Percentiles rank a stretch among this genome's conserved stretches.
Evolutionary conservation across 2,113 vertebrate species (phyloP).

Genomic region (Nothoprocta perdicaria): DNA sequence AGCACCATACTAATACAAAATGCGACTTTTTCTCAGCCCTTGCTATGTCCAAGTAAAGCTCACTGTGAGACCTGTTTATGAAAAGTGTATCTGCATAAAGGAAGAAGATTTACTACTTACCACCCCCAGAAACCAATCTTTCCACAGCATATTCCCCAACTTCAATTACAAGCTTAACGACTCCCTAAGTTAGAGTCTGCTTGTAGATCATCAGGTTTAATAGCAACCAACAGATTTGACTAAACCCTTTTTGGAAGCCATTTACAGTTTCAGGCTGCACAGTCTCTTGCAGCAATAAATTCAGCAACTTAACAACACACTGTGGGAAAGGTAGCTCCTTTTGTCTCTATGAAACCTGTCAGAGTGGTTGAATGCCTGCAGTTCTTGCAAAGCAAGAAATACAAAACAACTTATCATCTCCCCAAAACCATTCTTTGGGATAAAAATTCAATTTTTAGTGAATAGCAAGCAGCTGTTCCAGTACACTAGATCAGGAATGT

Average conservation of each 20-base stretch:
- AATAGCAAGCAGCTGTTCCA: not conserved
- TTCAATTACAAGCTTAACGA: not conserved
- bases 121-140: not conserved
- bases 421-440: not conserved
- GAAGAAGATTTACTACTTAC: not conserved
- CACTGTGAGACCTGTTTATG: not conserved
- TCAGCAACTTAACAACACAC: not conserved
- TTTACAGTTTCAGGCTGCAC: not conserved
- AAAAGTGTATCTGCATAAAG: not conserved
- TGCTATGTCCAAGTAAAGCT: not conserved
- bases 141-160: not conserved
- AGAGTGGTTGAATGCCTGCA: not conserved
- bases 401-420: not conserved
- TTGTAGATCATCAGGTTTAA: not conserved
- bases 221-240: not conserved
- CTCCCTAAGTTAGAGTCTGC: not conserved
- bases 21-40: not conserved
- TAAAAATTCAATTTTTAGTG: not conserved
- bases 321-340: not conserved
- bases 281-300: not conserved
- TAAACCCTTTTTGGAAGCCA: not conserved
- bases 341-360: not conserved
- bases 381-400: not conserved
- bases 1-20: not conserved
- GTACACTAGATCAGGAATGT: not conserved